These are phyloP conservation scores for Ophioderma brevispina DNA, from an alignment of 35 echinoderm and acorn worm species.

Conservation along the genomic window DNA sequence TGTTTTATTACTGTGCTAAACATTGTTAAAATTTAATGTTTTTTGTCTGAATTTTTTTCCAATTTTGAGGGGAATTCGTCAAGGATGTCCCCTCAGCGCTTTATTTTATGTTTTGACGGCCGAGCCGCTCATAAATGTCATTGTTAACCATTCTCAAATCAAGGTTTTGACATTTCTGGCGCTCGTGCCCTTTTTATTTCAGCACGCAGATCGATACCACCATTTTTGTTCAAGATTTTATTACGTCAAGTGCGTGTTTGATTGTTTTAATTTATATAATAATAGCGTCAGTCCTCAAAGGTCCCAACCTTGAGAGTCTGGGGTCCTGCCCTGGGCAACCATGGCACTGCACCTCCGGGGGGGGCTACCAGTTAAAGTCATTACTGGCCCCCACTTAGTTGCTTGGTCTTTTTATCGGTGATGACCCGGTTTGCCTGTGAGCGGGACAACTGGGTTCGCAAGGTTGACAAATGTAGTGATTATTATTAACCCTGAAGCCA, in stretches of 20 bases:
- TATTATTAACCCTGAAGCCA: not conserved
- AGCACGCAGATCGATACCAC: constrained; percentile 52
- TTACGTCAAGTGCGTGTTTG: not conserved
- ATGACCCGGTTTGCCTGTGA: not conserved
- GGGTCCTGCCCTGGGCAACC: not conserved
- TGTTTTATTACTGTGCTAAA: constrained; percentile 46
- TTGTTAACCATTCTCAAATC: not conserved
- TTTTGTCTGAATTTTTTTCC: not conserved
- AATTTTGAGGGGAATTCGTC: no score
- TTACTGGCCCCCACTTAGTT: not conserved
- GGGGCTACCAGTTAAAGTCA: not conserved
- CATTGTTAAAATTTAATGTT: constrained; percentile 43
- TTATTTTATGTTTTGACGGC: constrained; percentile 35
- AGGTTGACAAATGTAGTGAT: not conserved
- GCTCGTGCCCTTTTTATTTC: not conserved
- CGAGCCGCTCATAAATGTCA: not conserved
- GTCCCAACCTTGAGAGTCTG: not conserved
- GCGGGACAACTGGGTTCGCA: not conserved
- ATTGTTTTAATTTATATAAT: not conserved
- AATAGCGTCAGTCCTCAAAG: not conserved
- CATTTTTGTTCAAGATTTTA: not conserved
- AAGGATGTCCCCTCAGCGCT: not conserved
- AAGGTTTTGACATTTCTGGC: not conserved
- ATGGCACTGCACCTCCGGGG: not conserved
- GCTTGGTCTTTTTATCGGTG: not conserved